A percentile compares a stretch with the other conserved stretches of the same genome.
phyloP scores from a whole-genome alignment of 2,888 invertebrate genomes.

The Amiota minor region DNA sequence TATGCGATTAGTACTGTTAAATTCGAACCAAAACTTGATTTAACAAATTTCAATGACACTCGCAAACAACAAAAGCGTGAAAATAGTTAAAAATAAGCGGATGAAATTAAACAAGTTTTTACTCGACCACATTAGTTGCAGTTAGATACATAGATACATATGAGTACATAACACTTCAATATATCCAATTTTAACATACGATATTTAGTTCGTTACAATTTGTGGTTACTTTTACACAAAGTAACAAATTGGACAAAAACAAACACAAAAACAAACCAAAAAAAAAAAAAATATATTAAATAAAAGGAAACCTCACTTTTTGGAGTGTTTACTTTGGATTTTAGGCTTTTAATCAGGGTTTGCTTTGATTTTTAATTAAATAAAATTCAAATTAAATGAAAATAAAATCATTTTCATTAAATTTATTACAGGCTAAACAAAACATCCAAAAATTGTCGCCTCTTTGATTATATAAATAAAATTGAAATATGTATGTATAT shows the following conservation, averaged over 20 bases:
- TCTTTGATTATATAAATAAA: no score
- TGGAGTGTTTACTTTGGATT: constrained; percentile 1
- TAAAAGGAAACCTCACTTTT: no score
- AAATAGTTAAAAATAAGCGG: not conserved
- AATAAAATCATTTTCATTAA: not conserved
- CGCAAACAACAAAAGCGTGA: not conserved
- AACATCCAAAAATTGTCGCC: not conserved
- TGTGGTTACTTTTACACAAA: constrained; percentile 50
- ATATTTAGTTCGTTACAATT: constrained; percentile 65
- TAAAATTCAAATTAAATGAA: constrained; percentile 1
- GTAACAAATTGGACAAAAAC: not conserved
- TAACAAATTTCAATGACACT: constrained; percentile 26
- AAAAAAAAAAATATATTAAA: no score
- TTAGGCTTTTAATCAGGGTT: constrained; percentile 1
- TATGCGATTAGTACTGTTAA: constrained; percentile 10
- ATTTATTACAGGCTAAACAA: not conserved
- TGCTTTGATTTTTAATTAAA: constrained; percentile 31
- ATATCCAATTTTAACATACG: constrained; percentile 44
- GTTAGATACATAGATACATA: constrained; percentile 45
- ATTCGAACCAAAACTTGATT: constrained; percentile 17
- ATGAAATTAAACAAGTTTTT: constrained; percentile 23
- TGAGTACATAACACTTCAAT: constrained; percentile 15
- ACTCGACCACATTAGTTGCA: constrained; percentile 40
- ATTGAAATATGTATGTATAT: no score
- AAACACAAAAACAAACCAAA: no score